Conservation (phyloP, 2,888 invertebrate genomes). For the Dasysyrphus albostriatus region DNA sequence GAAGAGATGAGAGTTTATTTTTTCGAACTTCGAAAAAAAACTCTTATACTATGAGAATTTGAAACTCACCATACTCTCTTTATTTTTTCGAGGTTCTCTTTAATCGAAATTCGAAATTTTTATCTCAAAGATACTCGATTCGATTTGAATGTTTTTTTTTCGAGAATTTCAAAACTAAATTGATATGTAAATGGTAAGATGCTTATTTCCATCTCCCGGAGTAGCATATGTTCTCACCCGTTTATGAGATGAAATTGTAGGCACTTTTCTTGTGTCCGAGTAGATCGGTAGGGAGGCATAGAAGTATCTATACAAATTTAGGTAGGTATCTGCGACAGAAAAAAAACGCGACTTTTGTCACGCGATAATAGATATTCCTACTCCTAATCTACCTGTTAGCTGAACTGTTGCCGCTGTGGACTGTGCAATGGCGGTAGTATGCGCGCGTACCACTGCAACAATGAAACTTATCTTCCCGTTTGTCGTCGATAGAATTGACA, state of each 20-base stretch:
- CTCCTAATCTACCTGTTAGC: constrained; percentile 37
- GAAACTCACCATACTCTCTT: constrained; percentile 72
- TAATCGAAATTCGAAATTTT: constrained; percentile 37
- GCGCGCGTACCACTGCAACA: constrained; percentile 17
- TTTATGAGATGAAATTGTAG: constrained; percentile 7
- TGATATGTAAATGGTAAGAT: constrained; percentile 62
- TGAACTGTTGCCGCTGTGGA: constrained; percentile 24
- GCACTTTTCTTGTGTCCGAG: background rate
- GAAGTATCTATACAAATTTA: background rate
- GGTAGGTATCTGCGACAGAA: too few species aligned
- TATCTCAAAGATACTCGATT: constrained; percentile 16
- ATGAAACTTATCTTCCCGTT: constrained; percentile 49
- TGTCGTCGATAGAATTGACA: constrained; percentile 43
- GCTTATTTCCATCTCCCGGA: constrained; percentile 10
- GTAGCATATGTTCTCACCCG: constrained; percentile 10
- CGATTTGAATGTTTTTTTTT: constrained; percentile 5
- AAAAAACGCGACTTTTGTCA: constrained; percentile 39
- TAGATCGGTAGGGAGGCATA: background rate
- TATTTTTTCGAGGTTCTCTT: constrained; percentile 25
- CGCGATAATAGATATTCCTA: constrained; percentile 2
- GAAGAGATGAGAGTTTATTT: background rate
- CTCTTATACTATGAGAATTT: constrained; percentile 49
- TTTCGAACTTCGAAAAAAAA: constrained; percentile 30
- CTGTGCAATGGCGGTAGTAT: constrained; percentile 1
- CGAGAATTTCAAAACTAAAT: constrained; percentile 47